Evolutionary conservation across 2,113 vertebrate genomes (phyloP), one percentile per base, ranked within the genome.

Genomic region (Hippocampus guttulatus): DNA sequence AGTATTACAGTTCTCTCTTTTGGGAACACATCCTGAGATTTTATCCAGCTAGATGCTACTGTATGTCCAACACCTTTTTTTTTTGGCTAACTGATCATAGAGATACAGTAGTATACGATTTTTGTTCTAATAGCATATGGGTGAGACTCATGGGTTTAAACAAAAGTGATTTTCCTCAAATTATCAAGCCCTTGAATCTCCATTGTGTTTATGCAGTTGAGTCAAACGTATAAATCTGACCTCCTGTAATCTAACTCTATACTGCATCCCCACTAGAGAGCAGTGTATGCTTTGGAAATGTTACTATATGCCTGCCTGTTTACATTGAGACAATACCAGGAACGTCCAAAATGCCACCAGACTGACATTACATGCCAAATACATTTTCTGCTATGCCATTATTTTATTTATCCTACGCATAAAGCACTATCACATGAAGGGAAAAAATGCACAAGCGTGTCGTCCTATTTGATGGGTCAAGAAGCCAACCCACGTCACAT

Each of bases 61-160:
- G 16, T 20, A 51, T 18, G 70, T 82, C 80, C 55, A 82, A 81
- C 76, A 77, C 64, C 74, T 52, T 73, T 52, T 68, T 81, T 81
- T 55, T 55, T 55, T 11, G 1, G 8, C 8, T 55, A n/a, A 57
- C 71, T 68, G 69, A 73, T 62, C 51, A 74, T 73, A 79, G 84
- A 79, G 71, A 85, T 75, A 27, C 25, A 27, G 25, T 27, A 27
- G 25, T 27, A 84, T 69, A 82, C 21, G 74, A 78, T 79, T 85
- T 70, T 80, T 80, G 75, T 82, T 83, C 82, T 87, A 85, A 84
- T 86, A 89, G 89, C 67, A 86, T 88, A 90, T 85, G 82, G 78
- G 16, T 51, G 49, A 81, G 79, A 82, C 60, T 62, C 82, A 73
- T 83, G 82, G 77, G 81, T 81, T 81, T 84, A 82, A 62, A 78